Conservation (phyloP, 2,888 invertebrate genomes). For the Dione vanillae region DNA sequence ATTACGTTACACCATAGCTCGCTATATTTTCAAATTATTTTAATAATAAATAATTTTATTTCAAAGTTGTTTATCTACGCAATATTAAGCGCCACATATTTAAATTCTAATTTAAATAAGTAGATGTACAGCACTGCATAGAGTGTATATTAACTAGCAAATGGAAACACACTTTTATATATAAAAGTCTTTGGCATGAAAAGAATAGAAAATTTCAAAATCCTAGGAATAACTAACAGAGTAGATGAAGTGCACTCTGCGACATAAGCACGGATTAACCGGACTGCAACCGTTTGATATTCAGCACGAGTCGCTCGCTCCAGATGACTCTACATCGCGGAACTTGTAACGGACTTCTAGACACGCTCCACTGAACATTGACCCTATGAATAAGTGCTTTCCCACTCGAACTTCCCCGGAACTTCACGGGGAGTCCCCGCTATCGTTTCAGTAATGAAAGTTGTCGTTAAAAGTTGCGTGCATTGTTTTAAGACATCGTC, state of each 20-base stretch:
- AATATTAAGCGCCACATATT: too few species aligned
- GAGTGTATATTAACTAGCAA: background rate
- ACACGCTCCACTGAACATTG: slow-evolving; percentile 48
- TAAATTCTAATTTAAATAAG: too few species aligned
- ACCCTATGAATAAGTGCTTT: slow-evolving; percentile 46
- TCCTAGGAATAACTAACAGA: slow-evolving; percentile 19
- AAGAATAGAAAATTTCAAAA: slow-evolving; percentile 31
- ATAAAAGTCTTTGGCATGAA: background rate
- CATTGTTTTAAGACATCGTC: slow-evolving; percentile 46
- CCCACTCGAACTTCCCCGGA: slow-evolving; percentile 37
- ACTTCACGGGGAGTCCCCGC: slow-evolving; percentile 36
- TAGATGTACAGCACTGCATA: background rate
- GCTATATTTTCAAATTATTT: background rate
- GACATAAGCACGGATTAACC: slow-evolving; percentile 46
- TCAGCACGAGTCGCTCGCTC: slow-evolving; percentile 43
- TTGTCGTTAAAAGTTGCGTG: slow-evolving; percentile 37
- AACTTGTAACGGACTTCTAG: slow-evolving; percentile 48
- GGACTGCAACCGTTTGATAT: slow-evolving; percentile 49
- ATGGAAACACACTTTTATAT: background rate
- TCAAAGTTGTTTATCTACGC: too few species aligned
- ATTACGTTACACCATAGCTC: background rate
- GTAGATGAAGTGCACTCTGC: slow-evolving; percentile 33
- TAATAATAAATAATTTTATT: background rate
- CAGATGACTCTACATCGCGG: slow-evolving; percentile 44
- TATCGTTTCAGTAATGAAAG: slow-evolving; percentile 45